phyloP scores from a whole-genome alignment of 2,888 invertebrate species.

The Limnephilus auricula region DNA sequence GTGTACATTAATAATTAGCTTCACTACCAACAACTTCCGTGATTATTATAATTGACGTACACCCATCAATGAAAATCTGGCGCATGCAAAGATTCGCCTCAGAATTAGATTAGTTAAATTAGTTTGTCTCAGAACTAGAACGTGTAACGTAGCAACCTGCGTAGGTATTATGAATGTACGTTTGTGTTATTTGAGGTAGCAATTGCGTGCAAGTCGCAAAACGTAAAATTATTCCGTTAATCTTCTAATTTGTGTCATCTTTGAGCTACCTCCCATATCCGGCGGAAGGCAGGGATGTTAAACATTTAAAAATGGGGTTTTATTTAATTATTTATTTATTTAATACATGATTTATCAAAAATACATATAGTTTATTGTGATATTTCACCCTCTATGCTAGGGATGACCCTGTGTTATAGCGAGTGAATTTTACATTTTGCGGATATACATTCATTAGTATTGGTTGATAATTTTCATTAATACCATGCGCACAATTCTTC shows the following conservation, averaged over 20 bases:
- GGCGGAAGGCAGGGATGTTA: neutral
- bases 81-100: neutral
- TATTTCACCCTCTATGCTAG: no score
- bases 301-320: neutral
- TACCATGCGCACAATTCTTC: no score
- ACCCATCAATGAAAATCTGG: neutral
- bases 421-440: no score
- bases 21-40: neutral
- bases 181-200: neutral
- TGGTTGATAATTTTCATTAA: no score
- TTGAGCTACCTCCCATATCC: neutral
- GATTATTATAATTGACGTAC: neutral
- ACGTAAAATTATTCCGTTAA: neutral
- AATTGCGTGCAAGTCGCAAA: neutral
- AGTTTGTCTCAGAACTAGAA: neutral
- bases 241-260: neutral
- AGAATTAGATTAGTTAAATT: no score
- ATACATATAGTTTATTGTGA: no score
- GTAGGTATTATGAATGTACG: neutral
- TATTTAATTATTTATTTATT: no score
- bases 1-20: neutral
- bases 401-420: no score
- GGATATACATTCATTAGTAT: no score
- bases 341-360: no score
- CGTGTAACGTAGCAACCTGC: neutral